Evolutionary conservation across 2,113 vertebrate genomes (phyloP).

Genomic region (Coryphaenoides rupestris): DNA sequence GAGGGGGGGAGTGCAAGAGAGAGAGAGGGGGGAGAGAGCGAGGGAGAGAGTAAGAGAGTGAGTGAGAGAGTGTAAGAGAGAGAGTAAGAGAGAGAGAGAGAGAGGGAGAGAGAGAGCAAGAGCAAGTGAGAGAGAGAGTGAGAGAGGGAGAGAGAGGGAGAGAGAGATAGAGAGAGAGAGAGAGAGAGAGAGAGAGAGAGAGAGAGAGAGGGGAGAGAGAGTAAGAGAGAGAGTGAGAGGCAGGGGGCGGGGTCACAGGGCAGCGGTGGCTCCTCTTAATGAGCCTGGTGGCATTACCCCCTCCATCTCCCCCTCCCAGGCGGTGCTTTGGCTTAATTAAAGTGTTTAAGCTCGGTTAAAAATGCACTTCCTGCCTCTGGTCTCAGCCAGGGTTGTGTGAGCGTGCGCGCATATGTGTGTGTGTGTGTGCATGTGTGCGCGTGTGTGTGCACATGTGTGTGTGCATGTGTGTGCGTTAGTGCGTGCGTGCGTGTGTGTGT

Average conservation of each 20-base stretch:
- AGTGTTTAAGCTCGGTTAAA: constrained; percentile 52
- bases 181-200: background rate
- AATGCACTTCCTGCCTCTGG: constrained; percentile 49
- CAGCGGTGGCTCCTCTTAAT: constrained; percentile 50
- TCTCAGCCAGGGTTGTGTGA: constrained; percentile 31
- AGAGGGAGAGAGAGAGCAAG: too few species aligned
- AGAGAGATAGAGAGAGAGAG: too few species aligned
- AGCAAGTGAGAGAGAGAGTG: too few species aligned
- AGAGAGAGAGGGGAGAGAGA: constrained; percentile 9
- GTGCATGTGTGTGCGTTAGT: background rate
- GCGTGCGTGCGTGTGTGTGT: background rate
- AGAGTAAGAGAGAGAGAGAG: too few species aligned
- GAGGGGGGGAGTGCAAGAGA: too few species aligned
- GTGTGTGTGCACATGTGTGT: background rate
- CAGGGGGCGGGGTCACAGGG: constrained; percentile 16
- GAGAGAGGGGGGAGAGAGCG: too few species aligned
- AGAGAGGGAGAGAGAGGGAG: too few species aligned
- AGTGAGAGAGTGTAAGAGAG: too few species aligned
- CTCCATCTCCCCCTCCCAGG: constrained; percentile 56
- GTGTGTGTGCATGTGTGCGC: constrained; percentile 22
- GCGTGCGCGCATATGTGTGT: constrained; percentile 20
- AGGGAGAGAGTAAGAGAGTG: too few species aligned
- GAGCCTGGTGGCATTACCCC: constrained; percentile 48
- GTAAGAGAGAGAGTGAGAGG: constrained; percentile 6
- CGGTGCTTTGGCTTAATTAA: constrained; percentile 61